A percentile compares a stretch with the other conserved stretches of the same genome.
Conservation (phyloP, 1,140 invertebrate species). For the Drosophila kikkawai region DNA sequence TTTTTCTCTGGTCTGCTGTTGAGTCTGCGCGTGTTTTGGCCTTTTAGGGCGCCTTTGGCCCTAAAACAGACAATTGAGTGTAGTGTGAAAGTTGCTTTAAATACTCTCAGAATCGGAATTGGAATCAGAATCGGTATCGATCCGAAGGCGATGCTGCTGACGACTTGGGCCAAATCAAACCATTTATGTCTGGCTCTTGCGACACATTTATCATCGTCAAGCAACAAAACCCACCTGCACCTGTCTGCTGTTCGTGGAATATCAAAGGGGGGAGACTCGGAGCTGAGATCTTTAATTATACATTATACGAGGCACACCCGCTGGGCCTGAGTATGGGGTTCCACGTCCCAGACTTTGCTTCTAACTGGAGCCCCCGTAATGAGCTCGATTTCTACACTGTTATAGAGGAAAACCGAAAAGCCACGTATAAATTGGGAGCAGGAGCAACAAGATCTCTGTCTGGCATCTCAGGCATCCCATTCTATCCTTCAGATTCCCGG, state of each 20-base stretch:
- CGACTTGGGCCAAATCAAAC: constrained; percentile 67
- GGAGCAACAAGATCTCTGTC: constrained; percentile 22
- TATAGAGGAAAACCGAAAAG: constrained; percentile 17
- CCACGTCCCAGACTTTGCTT: constrained; percentile 22
- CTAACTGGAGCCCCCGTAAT: constrained; percentile 66
- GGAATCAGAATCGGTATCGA: constrained; percentile 26
- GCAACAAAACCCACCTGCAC: constrained; percentile 57
- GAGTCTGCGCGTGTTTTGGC: constrained; percentile 73
- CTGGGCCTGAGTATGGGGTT: constrained; percentile 58
- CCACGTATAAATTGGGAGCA: constrained; percentile 4
- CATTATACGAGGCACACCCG: constrained; percentile 67
- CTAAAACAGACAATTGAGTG: constrained; percentile 75
- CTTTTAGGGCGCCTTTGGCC: constrained; percentile 71
- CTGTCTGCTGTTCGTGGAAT: constrained; percentile 54
- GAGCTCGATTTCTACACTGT: constrained; percentile 53
- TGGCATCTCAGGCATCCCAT: constrained; percentile 61
- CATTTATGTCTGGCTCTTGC: constrained; percentile 74
- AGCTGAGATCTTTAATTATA: constrained; percentile 66
- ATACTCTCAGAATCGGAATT: constrained; percentile 62
- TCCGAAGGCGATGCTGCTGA: constrained; percentile 33
- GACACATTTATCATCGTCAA: constrained; percentile 82
- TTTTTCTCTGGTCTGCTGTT: constrained; percentile 24
- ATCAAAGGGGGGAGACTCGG: neutral
- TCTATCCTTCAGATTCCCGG: constrained; percentile 33
- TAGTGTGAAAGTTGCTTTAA: constrained; percentile 83